phyloP scores from a whole-genome alignment of 92 coral and sea anemone genomes.

The Paragorgia papillata region DNA sequence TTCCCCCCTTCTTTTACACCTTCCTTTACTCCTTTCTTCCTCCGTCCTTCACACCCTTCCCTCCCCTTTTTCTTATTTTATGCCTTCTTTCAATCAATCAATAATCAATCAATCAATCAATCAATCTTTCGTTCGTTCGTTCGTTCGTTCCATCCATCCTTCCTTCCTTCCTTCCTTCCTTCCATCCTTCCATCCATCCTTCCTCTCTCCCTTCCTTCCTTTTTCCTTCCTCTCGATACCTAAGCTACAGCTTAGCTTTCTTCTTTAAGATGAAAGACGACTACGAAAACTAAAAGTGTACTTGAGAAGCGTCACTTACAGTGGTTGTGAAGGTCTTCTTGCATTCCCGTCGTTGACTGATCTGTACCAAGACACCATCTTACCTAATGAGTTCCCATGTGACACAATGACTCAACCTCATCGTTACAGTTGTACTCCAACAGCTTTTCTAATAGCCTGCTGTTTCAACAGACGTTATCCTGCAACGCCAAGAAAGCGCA shows the following conservation, averaged over 20 bases:
- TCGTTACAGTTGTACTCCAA: conserved; percentile 84
- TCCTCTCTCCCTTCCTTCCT: no score
- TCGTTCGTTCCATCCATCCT: no score
- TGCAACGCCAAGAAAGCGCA: conserved; percentile 6
- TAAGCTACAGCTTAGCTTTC: no score
- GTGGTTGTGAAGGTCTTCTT: conserved; percentile 77
- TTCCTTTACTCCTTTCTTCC: no score
- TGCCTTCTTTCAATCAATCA: no score
- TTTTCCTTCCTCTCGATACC: no score
- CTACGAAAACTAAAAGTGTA: conserved; percentile 89
- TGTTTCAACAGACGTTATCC: conserved; percentile 77
- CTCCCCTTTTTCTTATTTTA: no score
- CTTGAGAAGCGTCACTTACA: conserved; percentile 86
- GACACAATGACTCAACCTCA: conserved; percentile 55
- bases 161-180: background rate
- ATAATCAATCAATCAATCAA: no score
- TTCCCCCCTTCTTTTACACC: no score
- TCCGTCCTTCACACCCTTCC: no score
- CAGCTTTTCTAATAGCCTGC: conserved; percentile 90
- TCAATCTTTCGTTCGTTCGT: no score
- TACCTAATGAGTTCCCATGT: conserved; percentile 85
- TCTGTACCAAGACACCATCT: conserved; percentile 69
- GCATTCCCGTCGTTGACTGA: conserved; percentile 79
- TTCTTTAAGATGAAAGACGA: conserved; percentile 87
- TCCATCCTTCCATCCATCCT: no score